phyloP scores from a whole-genome alignment of 1,140 invertebrate species.

The Diorhabda carinulata region DNA sequence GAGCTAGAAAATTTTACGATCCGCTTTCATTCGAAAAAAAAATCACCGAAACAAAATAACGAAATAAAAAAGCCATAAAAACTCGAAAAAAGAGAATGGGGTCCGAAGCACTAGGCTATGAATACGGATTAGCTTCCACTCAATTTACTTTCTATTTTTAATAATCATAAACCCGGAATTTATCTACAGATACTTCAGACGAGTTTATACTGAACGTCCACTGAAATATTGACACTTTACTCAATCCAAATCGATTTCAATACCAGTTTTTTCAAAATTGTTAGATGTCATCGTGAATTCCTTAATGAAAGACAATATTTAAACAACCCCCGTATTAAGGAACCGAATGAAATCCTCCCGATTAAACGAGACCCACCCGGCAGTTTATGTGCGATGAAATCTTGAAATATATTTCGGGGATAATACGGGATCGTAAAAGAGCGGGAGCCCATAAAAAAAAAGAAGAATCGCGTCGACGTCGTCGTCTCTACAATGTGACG shows the following conservation, averaged over 20 bases:
- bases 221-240: not conserved
- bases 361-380: not conserved
- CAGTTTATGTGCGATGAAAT: constrained; percentile 13
- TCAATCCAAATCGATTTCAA: no score
- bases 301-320: not conserved
- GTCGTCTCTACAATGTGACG: constrained; percentile 8
- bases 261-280: no score
- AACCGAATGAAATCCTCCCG: no score
- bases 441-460: constrained; percentile 12
- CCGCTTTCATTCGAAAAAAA: not conserved
- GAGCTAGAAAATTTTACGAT: not conserved
- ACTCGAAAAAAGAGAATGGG: not conserved
- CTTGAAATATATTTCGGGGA: constrained; percentile 5
- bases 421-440: constrained; percentile 8
- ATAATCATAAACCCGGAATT: not conserved
- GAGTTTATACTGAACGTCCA: not conserved
- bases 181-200: not conserved
- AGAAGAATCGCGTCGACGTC: not conserved
- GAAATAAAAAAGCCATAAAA: not conserved
- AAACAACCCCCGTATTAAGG: not conserved
- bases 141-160: not conserved
- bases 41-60: not conserved
- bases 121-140: not conserved
- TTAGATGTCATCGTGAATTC: no score
- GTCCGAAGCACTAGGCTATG: not conserved